Evolutionary conservation across 2,888 invertebrate genomes (phyloP).

Genomic region (Metacarcinus magister): DNA sequence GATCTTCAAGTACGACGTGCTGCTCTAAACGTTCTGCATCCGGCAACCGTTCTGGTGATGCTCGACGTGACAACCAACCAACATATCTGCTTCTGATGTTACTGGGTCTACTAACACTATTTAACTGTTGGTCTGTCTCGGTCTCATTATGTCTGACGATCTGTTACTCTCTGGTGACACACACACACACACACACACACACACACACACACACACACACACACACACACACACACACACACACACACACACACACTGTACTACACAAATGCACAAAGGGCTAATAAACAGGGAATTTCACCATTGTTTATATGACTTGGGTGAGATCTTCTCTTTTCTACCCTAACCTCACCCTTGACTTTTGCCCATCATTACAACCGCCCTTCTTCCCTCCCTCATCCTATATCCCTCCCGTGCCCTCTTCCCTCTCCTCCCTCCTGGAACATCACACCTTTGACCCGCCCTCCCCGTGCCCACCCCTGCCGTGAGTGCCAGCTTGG

Average conservation of each 20-base stretch:
- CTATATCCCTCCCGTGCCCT: neutral
- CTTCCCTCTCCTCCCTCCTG: neutral
- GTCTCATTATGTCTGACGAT: too few relatives aligned
- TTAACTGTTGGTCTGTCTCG: too few relatives aligned
- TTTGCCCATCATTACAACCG: neutral
- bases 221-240: too few relatives aligned
- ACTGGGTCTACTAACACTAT: too few relatives aligned
- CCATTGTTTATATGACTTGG: neutral
- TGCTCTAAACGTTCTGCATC: neutral
- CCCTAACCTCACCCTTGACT: neutral
- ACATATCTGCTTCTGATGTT: too few relatives aligned
- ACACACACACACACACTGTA: too few relatives aligned
- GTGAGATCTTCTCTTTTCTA: neutral
- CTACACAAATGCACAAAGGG: neutral
- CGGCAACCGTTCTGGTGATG: neutral
- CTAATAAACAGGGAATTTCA: neutral
- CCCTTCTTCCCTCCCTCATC: neutral
- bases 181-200: too few relatives aligned
- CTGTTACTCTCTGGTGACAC: too few relatives aligned
- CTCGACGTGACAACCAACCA: neutral
- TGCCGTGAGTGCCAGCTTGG: neutral
- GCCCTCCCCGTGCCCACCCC: neutral
- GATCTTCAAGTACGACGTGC: neutral
- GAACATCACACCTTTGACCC: neutral
- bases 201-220: too few relatives aligned